Evolutionary conservation across 2,888 invertebrate species (phyloP).

Genomic region (Sarcophaga variegata): DNA sequence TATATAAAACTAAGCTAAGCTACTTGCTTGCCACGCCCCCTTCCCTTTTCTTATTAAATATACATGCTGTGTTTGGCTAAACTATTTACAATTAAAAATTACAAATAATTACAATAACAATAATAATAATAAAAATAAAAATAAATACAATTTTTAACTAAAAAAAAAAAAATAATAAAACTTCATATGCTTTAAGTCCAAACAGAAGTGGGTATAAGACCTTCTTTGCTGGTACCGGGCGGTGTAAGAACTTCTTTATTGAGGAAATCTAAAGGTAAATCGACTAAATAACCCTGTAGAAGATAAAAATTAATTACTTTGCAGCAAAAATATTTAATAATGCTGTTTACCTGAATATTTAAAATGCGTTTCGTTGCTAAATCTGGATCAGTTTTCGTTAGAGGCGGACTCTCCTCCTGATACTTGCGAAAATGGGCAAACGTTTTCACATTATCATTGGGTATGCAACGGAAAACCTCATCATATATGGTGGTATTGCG

Average conservation of each 20-base stretch:
- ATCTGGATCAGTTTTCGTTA: slow-evolving; percentile 88
- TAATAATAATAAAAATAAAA: slow-evolving; percentile 15
- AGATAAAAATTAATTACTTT: slow-evolving; percentile 25
- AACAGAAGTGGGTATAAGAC: slow-evolving; percentile 94
- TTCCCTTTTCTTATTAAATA: too few species aligned
- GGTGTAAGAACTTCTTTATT: slow-evolving; percentile 93
- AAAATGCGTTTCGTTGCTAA: slow-evolving; percentile 88
- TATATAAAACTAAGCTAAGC: too few species aligned
- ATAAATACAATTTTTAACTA: slow-evolving; percentile 27
- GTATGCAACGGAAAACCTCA: slow-evolving; percentile 95
- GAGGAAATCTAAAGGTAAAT: slow-evolving; percentile 95
- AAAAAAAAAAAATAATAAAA: slow-evolving; percentile 64
- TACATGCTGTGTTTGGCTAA: too few species aligned
- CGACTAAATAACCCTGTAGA: slow-evolving; percentile 90
- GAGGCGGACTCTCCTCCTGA: slow-evolving; percentile 86
- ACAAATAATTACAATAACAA: slow-evolving; percentile 20
- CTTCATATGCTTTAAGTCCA: slow-evolving; percentile 87
- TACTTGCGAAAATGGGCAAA: slow-evolving; percentile 90
- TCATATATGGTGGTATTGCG: slow-evolving; percentile 95
- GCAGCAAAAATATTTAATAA: neutral
- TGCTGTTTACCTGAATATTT: slow-evolving; percentile 85
- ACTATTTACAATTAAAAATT: neutral
- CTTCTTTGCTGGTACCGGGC: slow-evolving; percentile 91
- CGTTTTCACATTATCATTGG: slow-evolving; percentile 90
- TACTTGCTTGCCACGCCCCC: too few species aligned